Conservation (phyloP, 1,140 invertebrate species). For the Meloidogyne exigua region DNA sequence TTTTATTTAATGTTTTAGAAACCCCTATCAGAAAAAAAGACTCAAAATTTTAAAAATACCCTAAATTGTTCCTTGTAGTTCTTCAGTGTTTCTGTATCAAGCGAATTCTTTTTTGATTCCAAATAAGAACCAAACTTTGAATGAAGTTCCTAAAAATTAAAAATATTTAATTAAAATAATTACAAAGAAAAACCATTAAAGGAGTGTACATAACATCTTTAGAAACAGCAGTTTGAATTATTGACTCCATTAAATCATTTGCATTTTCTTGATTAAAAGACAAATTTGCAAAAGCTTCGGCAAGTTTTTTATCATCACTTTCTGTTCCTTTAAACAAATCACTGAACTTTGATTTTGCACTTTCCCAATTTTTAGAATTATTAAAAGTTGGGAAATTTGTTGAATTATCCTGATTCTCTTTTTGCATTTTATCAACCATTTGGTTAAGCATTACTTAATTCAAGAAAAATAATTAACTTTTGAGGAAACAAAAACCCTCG, state of each 20-base stretch:
- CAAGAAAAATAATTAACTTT: background rate
- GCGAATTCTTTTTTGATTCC: constrained; percentile 14
- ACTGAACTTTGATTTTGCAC: constrained; percentile 11
- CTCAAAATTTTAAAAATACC: constrained; percentile 6
- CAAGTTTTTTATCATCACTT: constrained; percentile 30
- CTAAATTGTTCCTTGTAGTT: constrained; percentile 36
- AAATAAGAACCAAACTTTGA: constrained; percentile 39
- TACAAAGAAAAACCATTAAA: constrained; percentile 26
- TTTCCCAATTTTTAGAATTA: background rate
- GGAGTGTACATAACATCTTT: constrained; percentile 43
- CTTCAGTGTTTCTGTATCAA: constrained; percentile 23
- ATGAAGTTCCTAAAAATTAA: constrained; percentile 24
- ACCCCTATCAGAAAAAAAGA: background rate
- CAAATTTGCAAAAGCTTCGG: constrained; percentile 29
- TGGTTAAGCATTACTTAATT: constrained; percentile 29
- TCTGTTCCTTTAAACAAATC: constrained; percentile 24
- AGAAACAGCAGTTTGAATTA: constrained; percentile 37
- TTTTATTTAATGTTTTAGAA: too few relatives aligned
- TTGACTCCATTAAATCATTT: constrained; percentile 34
- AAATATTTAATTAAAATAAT: background rate
- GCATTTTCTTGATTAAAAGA: constrained; percentile 12
- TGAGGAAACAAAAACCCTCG: background rate
- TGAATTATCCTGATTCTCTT: background rate
- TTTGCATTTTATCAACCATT: constrained; percentile 22
- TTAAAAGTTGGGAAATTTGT: background rate